Percentiles rank a stretch among this genome's conserved stretches.
These are phyloP conservation scores for Xyliphius kryptos DNA, from an alignment of 2,113 vertebrate species.

Conservation along the genomic window DNA sequence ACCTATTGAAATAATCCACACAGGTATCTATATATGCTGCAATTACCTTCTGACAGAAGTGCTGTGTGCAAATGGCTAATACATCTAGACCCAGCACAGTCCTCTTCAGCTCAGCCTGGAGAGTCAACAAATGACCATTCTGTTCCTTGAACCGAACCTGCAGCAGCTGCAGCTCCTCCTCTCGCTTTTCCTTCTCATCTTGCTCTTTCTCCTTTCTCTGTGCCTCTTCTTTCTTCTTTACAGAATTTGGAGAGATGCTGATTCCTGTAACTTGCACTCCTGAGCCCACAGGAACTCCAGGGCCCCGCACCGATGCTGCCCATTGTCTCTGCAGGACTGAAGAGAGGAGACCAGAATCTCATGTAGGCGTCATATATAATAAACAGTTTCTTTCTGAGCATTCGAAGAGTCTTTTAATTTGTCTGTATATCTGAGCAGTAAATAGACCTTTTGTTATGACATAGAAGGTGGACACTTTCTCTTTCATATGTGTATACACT, in stretches of 20 bases:
- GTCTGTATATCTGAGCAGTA: too few species aligned
- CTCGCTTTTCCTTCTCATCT: constrained; percentile 44
- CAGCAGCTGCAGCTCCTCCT: constrained; percentile 71
- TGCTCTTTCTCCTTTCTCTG: constrained; percentile 54
- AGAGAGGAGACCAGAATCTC: too few species aligned
- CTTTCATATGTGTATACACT: too few species aligned
- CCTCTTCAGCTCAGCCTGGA: constrained; percentile 71
- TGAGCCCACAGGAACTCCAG: constrained; percentile 29
- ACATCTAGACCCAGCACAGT: constrained; percentile 74
- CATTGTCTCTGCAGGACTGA: constrained; percentile 57
- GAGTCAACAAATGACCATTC: constrained; percentile 63
- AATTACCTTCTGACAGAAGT: constrained; percentile 83
- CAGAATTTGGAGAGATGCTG: constrained; percentile 44
- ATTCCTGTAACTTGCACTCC: constrained; percentile 11
- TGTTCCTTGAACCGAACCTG: constrained; percentile 79
- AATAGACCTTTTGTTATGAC: too few species aligned
- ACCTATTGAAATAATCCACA: too few species aligned
- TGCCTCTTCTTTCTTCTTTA: constrained; percentile 59
- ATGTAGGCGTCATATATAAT: too few species aligned
- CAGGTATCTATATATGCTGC: too few species aligned
- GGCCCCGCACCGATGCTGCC: constrained; percentile 34
- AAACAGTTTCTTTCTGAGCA: too few species aligned
- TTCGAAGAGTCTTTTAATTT: too few species aligned
- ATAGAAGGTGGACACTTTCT: too few species aligned
- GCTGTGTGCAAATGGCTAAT: constrained; percentile 81